Evolutionary conservation across 2,113 vertebrate species (phyloP), one percentile per base, ranked within the genome.

Genomic region (Synchiropus splendidus): DNA sequence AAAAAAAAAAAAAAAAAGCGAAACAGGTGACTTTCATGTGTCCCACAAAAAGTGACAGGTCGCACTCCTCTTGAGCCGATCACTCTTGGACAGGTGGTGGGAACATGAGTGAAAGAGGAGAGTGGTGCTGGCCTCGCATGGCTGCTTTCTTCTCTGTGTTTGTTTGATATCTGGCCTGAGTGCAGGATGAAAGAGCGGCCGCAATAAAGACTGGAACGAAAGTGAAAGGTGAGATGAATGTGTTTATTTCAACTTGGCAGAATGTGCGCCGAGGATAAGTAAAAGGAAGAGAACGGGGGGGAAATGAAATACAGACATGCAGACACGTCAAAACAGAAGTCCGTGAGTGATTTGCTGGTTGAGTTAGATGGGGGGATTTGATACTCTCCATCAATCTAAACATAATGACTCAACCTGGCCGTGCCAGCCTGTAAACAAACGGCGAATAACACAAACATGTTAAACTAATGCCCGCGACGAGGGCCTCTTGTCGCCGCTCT

Each of bases 151-250:
- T 62, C 51, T 51, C 16, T 12, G 42, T 74, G 64, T 70, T 68
- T 65, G 54, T 73, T 77, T 70, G 58, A 60, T 67, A 72, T 66
- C 49, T 48, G 61, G 43, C 58, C 45, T 60, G 33, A 58, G 37
- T 8, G 4, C 38, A 42, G 50, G 45, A 58, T 58, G 54, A 66
- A 69, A 67, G 58, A 54, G 35, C 18, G 5, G 13, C 15, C 16
- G 5, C 9, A 9, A 10, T 12, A 31, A 39, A 21, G 14, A 36
- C 36, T 38, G 39, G 31, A 50, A 40, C 43, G 39, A 37, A 40
- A 51, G 48, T 39, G 66, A 65, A 72, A 65, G 37, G 38, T 9
- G 18, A 67, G 45, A 48, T 43, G 56, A 42, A 51, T 41, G 53
- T 59, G 70, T 74, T 72, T 62, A 72, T 61, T 48, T 46, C 50